Base-by-base conservation (phyloP, 2,797 vertebrate genomes). In the Poecilia picta region DNA sequence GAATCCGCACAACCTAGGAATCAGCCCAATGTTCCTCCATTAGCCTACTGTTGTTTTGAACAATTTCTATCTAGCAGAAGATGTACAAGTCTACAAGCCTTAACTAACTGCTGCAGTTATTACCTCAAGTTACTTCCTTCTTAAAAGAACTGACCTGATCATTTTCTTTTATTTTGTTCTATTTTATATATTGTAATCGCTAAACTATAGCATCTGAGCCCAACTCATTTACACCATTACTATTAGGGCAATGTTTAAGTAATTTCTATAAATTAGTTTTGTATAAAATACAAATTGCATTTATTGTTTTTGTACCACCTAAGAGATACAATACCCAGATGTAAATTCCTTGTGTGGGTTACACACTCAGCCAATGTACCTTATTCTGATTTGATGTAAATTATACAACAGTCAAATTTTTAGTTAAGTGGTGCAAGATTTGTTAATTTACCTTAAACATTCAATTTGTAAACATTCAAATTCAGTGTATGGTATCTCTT, bases 401-500 rank as follows among this genome's bases (percentile, higher is more conserved):
- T 20, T 20, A 28, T 31, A 25, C 11, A 51, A 41, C 39, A 51
- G 39, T 66, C 6, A 57, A 7, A 47, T 74, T 47, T 73, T 53
- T n/a, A 53, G 31, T 45, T 41, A 18, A 1, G 66, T 72, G 46
- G 7, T 6, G 39, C 39, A 33, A 47, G 18, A 1, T 59, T 79
- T 79, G 73, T 0, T 72, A 71, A 75, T 82, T 81, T 64, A 18
- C n/a, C 15, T 46, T 1, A 2, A 59, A 53, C 46, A 68, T 55
- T 20, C 39, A 72, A 39, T 72, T 49, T 78, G 28, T 36, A 75
- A n/a, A n/a, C n/a, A n/a, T n/a, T n/a, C n/a, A n/a, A 77, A 64
- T 5, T 28, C 55, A 36, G 51, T 59, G 57, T 51, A 78, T 23
- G 31, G 57, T 33, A 71, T 45, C 13, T 53, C 41, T 53, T 57